phyloP scores from a whole-genome alignment of 2,888 invertebrate species.

The Mesorhabditis sp. region DNA sequence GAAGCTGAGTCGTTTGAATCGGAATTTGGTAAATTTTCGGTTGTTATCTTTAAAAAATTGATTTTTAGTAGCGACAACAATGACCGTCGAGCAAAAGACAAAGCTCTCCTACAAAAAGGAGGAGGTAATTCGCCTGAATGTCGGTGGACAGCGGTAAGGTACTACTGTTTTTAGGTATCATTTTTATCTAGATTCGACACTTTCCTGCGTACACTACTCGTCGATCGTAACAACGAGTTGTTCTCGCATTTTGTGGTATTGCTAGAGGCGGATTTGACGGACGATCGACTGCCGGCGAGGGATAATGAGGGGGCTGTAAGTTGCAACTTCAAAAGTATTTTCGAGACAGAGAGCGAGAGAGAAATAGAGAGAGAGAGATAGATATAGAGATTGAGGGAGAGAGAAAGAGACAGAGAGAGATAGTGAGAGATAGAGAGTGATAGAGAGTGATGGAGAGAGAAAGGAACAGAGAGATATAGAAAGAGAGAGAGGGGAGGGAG shows the following conservation, averaged over 20 bases:
- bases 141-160: neutral
- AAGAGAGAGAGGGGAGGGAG: too few species aligned
- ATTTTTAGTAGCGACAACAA: neutral
- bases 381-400: too few species aligned
- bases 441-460: too few species aligned
- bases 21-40: neutral
- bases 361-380: too few species aligned
- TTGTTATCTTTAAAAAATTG: neutral
- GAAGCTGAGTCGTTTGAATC: neutral
- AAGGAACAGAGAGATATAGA: too few species aligned
- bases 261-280: neutral
- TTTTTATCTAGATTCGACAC: slow-evolving; percentile 1
- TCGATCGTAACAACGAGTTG: neutral
- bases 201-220: neutral
- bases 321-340: too few species aligned
- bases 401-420: too few species aligned
- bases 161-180: neutral
- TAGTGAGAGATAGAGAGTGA: too few species aligned
- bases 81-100: neutral
- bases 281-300: neutral
- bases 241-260: neutral
- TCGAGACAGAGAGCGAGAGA: too few species aligned
- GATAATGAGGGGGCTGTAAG: slow-evolving; percentile 5
- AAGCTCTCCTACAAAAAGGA: neutral
- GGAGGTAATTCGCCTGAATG: neutral